These are phyloP conservation scores for Liposcelis brunnea DNA, from an alignment of 2,888 invertebrate genomes.

Conservation along the genomic window DNA sequence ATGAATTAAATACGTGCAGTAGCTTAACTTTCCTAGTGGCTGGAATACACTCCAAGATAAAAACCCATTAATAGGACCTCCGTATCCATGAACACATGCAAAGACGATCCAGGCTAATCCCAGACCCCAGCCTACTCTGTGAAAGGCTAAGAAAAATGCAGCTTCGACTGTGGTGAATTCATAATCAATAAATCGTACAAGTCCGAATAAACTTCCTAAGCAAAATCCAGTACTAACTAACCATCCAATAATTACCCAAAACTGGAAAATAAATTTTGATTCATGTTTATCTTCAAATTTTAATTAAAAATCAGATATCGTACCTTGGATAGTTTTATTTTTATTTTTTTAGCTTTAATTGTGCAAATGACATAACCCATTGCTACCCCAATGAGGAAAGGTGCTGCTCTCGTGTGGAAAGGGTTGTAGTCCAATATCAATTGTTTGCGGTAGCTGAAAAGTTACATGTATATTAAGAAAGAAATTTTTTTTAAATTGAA, in stretches of 20 bases:
- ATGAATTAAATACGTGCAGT: not conserved
- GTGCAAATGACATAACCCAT: conserved; percentile 23
- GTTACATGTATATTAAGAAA: too few relatives aligned
- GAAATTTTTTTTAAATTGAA: too few relatives aligned
- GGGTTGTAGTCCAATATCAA: conserved; percentile 22
- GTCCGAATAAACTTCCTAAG: too few relatives aligned
- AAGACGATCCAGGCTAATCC: conserved; percentile 31
- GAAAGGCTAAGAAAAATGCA: conserved; percentile 22
- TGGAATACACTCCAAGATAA: conserved; percentile 8
- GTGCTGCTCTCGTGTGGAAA: conserved; percentile 25
- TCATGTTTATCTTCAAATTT: too few relatives aligned
- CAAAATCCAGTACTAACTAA: too few relatives aligned
- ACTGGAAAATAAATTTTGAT: too few relatives aligned
- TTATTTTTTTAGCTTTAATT: conserved; percentile 5
- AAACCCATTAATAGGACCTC: conserved; percentile 21
- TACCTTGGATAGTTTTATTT: not conserved
- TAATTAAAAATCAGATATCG: too few relatives aligned
- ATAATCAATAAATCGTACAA: conserved; percentile 11
- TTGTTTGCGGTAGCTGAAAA: too few relatives aligned
- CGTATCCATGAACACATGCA: conserved; percentile 31
- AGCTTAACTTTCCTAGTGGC: conserved; percentile 11
- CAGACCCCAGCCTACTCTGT: conserved; percentile 29
- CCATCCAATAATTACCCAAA: conserved; percentile 15
- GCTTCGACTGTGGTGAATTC: conserved; percentile 22
- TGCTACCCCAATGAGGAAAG: conserved; percentile 26